These are phyloP conservation scores for Actinostola sp. DNA, from an alignment of 92 coral and sea anemone species.

Conservation along the genomic window DNA sequence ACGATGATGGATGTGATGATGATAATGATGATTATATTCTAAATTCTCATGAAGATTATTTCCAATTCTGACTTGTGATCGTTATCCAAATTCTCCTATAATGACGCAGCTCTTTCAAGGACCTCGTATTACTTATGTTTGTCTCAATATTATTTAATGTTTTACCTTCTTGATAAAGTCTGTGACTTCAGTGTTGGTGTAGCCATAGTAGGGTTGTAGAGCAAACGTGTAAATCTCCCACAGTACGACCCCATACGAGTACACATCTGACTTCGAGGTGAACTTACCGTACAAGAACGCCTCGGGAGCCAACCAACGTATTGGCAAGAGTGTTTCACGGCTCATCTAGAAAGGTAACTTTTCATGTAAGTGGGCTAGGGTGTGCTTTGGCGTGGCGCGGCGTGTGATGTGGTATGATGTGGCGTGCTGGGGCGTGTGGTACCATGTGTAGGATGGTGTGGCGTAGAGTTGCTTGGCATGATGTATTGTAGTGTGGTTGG, in stretches of 20 bases:
- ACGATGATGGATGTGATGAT: no score
- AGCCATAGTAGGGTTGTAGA: conserved; percentile 96
- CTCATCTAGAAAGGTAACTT: conserved; percentile 66
- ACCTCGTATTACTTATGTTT: no score
- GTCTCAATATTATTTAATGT: neutral
- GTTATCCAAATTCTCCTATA: no score
- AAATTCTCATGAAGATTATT: no score
- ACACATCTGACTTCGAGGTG: conserved; percentile 91
- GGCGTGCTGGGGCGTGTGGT: neutral
- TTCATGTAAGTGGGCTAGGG: neutral
- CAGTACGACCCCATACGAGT: conserved; percentile 88
- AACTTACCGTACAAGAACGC: conserved; percentile 97
- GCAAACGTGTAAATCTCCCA: conserved; percentile 98
- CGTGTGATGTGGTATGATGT: no score
- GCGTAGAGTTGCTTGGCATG: no score
- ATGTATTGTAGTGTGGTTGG: no score
- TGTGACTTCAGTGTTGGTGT: conserved; percentile 90
- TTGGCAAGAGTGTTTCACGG: conserved; percentile 87
- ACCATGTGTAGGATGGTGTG: no score
- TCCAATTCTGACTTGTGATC: no score
- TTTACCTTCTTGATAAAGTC: conserved; percentile 89
- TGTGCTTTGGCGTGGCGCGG: neutral
- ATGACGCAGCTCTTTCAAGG: no score
- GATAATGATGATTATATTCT: no score
- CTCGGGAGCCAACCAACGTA: conserved; percentile 98